Percentiles rank a stretch among this genome's conserved stretches.
phyloP scores from a whole-genome alignment of 2,797 vertebrate species.

The Coluber constrictor region DNA sequence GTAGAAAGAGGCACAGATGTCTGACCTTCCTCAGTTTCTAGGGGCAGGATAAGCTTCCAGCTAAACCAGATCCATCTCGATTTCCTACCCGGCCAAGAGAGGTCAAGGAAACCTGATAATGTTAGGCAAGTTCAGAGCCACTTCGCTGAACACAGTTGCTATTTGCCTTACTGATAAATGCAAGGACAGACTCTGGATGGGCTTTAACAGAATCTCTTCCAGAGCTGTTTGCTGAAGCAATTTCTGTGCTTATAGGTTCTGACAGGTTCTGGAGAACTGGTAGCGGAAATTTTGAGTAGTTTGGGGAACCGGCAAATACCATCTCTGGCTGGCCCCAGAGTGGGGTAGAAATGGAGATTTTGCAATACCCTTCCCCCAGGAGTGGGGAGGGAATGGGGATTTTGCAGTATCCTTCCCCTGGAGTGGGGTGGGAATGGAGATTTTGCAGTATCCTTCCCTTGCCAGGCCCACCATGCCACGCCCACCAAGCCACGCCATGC shows the following conservation, averaged over 20 bases:
- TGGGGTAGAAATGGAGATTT: too few species aligned
- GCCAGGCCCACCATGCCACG: too few species aligned
- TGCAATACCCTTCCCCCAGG: too few species aligned
- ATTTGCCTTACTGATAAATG: neutral
- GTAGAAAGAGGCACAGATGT: slow-evolving; percentile 21
- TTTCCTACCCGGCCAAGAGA: neutral
- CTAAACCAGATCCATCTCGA: neutral
- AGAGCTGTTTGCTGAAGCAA: neutral
- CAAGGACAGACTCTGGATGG: neutral
- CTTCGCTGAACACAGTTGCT: neutral
- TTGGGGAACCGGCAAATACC: too few species aligned
- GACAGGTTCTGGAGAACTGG: too few species aligned
- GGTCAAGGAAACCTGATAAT: slow-evolving; percentile 18
- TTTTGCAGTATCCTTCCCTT: too few species aligned
- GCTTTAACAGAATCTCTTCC: neutral
- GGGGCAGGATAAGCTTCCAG: slow-evolving; percentile 2
- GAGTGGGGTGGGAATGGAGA: too few species aligned
- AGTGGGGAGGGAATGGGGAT: too few species aligned
- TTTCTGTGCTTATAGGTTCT: neutral
- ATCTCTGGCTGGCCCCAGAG: too few species aligned
- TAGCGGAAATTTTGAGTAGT: too few species aligned
- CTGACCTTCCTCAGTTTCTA: slow-evolving; percentile 27
- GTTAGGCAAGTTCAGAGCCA: neutral
- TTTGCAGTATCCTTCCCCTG: too few species aligned
- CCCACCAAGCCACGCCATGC: too few species aligned